Evolutionary conservation across 2,113 vertebrate species (phyloP).

Genomic region (Anguilla japonica): DNA sequence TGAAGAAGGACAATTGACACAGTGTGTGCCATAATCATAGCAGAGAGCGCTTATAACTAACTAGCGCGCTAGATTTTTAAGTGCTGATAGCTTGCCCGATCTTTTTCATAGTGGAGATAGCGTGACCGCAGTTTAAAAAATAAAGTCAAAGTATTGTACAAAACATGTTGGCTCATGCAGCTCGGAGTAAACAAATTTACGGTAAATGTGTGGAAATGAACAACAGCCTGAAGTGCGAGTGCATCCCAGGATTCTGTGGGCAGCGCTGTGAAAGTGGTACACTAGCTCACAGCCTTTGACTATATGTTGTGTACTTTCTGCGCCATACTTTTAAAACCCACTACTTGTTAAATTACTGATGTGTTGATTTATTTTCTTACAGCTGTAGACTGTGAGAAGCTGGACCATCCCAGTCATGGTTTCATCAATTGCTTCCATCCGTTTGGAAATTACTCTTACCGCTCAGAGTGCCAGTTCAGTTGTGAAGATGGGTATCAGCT

Average conservation of each 20-base stretch:
- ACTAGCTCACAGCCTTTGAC: neutral
- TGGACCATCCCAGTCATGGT: slow-evolving; percentile 48
- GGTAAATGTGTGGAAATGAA: slow-evolving; percentile 88
- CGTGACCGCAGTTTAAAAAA: too few relatives aligned
- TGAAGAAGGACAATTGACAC: neutral
- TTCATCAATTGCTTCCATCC: slow-evolving; percentile 57
- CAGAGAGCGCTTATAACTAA: too few relatives aligned
- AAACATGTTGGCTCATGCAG: slow-evolving; percentile 58
- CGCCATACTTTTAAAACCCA: neutral
- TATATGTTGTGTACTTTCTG: neutral
- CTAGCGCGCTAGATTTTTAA: too few relatives aligned
- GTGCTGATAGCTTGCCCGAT: too few relatives aligned
- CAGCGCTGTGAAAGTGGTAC: slow-evolving; percentile 75
- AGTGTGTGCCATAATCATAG: neutral
- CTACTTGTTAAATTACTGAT: neutral
- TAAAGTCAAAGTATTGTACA: too few relatives aligned
- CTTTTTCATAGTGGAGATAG: too few relatives aligned
- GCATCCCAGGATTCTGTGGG: slow-evolving; percentile 79
- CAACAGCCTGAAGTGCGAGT: slow-evolving; percentile 77
- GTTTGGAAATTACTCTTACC: slow-evolving; percentile 59
- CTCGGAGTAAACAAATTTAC: neutral
- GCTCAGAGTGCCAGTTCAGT: slow-evolving; percentile 67
- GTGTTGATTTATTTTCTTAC: slow-evolving; percentile 17
- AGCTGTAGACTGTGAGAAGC: slow-evolving; percentile 58
- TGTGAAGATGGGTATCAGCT: slow-evolving; percentile 73